These are phyloP conservation scores for Orientallactaga sibirica DNA, from an alignment of 2,797 vertebrate genomes.

Conservation along the genomic window DNA sequence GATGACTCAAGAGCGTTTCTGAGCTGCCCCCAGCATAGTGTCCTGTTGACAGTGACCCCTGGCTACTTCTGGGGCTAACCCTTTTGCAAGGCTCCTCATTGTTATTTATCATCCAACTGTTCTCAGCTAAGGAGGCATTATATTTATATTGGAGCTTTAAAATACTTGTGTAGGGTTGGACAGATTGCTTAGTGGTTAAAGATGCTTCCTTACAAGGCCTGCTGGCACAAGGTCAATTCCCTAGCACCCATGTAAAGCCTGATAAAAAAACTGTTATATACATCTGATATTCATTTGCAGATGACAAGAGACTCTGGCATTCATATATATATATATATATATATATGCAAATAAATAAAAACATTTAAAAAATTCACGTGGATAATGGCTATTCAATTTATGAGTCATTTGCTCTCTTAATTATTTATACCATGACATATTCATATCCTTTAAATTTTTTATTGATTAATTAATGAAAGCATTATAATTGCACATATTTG, in stretches of 20 bases:
- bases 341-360: no score
- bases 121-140: background rate
- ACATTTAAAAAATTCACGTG: no score
- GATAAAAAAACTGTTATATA: no score
- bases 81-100: background rate
- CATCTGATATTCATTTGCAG: no score
- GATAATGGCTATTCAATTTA: slow-evolving; percentile 53
- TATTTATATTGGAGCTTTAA: background rate
- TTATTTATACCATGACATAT: slow-evolving; percentile 18
- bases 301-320: no score
- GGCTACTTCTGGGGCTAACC: background rate
- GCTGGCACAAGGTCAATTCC: no score
- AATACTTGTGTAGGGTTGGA: background rate
- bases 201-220: no score
- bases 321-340: no score
- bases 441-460: slow-evolving; percentile 18
- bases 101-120: background rate
- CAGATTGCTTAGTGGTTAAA: no score
- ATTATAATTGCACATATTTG: background rate
- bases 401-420: slow-evolving; percentile 44
- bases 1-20: background rate
- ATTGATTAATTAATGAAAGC: background rate
- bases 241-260: no score
- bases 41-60: background rate
- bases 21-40: background rate